Evolutionary conservation across 2,797 vertebrate species (phyloP).

Genomic region (Phalloptychus januarius): DNA sequence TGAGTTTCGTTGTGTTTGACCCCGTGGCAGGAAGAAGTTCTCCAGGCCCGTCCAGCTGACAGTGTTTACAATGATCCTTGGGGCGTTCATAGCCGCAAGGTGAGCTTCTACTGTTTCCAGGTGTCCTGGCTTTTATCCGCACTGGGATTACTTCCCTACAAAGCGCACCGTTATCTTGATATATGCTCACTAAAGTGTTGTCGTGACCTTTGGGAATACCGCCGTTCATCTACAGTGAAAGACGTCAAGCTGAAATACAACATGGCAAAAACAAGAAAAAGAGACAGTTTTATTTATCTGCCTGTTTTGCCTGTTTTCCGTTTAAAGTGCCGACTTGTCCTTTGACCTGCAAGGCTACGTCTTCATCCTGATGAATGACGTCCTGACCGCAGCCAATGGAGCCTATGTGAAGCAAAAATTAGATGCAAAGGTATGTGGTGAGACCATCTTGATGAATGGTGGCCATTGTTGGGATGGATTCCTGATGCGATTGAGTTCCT

Average conservation of each 20-base stretch:
- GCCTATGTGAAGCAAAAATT: constrained; percentile 98
- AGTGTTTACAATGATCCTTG: constrained; percentile 96
- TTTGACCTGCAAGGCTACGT: constrained; percentile 96
- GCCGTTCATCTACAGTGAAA: constrained; percentile 19
- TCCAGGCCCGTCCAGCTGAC: constrained; percentile 91
- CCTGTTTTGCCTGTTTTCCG: not conserved
- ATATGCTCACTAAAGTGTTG: constrained; percentile 20
- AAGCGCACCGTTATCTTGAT: constrained; percentile 42
- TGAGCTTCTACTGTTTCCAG: constrained; percentile 65
- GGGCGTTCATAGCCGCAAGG: constrained; percentile 96
- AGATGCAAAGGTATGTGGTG: constrained; percentile 91
- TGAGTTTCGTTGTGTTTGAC: constrained; percentile 50
- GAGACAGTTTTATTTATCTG: not conserved
- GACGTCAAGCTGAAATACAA: not conserved
- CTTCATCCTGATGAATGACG: constrained; percentile 94
- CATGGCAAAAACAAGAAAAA: not conserved
- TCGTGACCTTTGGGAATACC: constrained; percentile 22
- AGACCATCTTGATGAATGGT: constrained; percentile 50
- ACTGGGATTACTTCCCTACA: constrained; percentile 39
- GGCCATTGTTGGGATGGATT: constrained; percentile 51
- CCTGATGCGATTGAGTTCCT: constrained; percentile 35
- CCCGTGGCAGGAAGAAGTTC: constrained; percentile 85
- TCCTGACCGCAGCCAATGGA: constrained; percentile 96
- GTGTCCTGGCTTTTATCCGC: constrained; percentile 36
- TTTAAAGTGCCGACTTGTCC: constrained; percentile 89